These are phyloP conservation scores for Sitophilus oryzae DNA, from an alignment of 1,140 invertebrate genomes.

Conservation along the genomic window DNA sequence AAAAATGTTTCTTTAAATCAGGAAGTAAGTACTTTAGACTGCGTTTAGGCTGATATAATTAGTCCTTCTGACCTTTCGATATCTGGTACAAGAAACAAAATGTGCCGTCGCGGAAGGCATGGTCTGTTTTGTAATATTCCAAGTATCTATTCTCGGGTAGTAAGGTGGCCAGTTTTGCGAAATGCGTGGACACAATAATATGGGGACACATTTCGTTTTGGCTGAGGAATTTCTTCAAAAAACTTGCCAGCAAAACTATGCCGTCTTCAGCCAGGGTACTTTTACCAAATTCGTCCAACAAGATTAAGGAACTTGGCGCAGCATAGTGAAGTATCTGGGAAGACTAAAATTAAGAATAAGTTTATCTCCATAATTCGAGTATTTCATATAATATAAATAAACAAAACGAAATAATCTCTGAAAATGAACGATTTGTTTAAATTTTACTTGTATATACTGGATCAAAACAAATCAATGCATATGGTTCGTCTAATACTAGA, in stretches of 20 bases:
- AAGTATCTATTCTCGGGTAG: conserved; percentile 59
- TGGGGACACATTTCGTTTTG: conserved; percentile 59
- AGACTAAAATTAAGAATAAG: no score
- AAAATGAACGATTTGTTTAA: no score
- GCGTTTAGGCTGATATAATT: no score
- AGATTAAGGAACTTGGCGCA: conserved; percentile 62
- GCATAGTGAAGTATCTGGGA: conserved; percentile 60
- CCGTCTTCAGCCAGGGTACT: conserved; percentile 77
- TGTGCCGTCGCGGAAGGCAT: conserved; percentile 25
- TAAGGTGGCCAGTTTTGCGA: conserved; percentile 56
- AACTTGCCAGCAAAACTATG: conserved; percentile 59
- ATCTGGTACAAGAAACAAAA: conserved; percentile 39
- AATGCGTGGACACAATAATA: conserved; percentile 72
- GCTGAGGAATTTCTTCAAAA: conserved; percentile 58
- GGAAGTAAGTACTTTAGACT: no score
- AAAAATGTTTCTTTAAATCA: no score
- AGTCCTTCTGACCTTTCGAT: conserved; percentile 22
- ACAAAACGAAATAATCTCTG: no score
- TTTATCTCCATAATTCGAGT: no score
- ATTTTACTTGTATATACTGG: no score
- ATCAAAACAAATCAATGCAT: no score
- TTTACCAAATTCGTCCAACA: conserved; percentile 90
- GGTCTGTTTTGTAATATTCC: conserved; percentile 45
- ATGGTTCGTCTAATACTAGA: no score
- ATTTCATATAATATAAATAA: no score